Percentiles rank a stretch among this genome's conserved stretches.
Evolutionary conservation across 2,888 invertebrate species (phyloP).

Genomic region (Magallana nippona): DNA sequence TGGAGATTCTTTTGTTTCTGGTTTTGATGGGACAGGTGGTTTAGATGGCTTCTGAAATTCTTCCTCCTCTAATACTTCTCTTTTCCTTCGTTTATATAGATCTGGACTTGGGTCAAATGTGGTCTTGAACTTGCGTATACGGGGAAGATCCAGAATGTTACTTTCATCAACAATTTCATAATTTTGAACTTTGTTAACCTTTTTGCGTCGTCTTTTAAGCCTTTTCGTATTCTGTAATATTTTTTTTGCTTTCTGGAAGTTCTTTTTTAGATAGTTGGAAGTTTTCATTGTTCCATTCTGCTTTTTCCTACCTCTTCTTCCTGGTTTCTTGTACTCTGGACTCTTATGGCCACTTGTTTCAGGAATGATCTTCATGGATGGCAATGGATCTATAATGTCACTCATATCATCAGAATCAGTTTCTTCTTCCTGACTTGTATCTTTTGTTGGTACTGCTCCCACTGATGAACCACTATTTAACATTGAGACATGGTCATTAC

Average conservation of each 20-base stretch:
- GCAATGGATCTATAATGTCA: constrained; percentile 14
- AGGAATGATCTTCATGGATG: background rate
- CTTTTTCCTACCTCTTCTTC: background rate
- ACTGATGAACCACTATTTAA: background rate
- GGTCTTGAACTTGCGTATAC: constrained; percentile 39
- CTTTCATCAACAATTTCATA: constrained; percentile 43
- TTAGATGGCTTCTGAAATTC: background rate
- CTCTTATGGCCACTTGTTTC: background rate
- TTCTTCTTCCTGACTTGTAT: background rate
- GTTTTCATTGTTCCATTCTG: constrained; percentile 9
- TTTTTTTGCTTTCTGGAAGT: background rate
- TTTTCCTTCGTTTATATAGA: constrained; percentile 3
- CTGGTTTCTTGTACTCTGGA: background rate
- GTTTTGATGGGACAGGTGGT: background rate
- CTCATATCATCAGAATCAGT: background rate
- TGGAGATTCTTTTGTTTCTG: background rate
- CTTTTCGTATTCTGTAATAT: background rate
- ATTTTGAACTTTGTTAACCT: constrained; percentile 16
- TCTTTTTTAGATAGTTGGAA: background rate
- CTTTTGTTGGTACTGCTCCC: background rate
- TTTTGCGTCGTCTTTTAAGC: background rate
- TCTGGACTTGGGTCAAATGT: constrained; percentile 41
- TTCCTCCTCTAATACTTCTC: background rate
- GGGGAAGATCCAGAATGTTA: constrained; percentile 35
- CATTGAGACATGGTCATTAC: background rate